Evolutionary conservation across 2,888 invertebrate genomes (phyloP).

Genomic region (Tridacna crocea): DNA sequence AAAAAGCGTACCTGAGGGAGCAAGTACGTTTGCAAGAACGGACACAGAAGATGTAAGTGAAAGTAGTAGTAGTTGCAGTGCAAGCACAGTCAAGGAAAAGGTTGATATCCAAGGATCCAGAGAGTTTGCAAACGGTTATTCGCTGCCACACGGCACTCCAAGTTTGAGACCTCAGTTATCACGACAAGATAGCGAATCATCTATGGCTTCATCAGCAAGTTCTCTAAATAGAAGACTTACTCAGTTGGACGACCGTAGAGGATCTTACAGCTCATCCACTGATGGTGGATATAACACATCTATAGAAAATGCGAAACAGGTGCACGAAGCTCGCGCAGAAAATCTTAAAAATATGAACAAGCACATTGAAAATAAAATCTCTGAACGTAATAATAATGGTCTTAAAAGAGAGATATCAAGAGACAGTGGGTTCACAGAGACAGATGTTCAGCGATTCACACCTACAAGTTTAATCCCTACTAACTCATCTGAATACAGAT

Average conservation of each 20-base stretch:
- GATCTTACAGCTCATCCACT: slow-evolving; percentile 16
- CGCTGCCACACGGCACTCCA: neutral
- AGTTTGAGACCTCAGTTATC: slow-evolving; percentile 1
- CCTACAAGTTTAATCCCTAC: neutral
- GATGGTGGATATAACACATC: slow-evolving; percentile 51
- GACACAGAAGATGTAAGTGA: slow-evolving; percentile 28
- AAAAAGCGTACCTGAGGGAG: neutral
- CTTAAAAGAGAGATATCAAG: slow-evolving; percentile 50
- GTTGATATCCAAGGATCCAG: neutral
- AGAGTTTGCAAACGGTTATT: neutral
- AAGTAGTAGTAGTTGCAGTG: slow-evolving; percentile 51
- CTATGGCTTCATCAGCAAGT: slow-evolving; percentile 45
- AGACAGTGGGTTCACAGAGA: slow-evolving; percentile 59
- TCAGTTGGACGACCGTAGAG: slow-evolving; percentile 5
- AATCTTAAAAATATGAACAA: slow-evolving; percentile 57
- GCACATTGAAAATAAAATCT: slow-evolving; percentile 45
- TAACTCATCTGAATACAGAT: neutral
- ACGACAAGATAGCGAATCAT: slow-evolving; percentile 42
- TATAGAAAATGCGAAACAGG: slow-evolving; percentile 46
- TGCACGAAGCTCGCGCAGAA: slow-evolving; percentile 54
- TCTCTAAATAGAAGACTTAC: slow-evolving; percentile 26
- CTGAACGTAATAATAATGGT: slow-evolving; percentile 30
- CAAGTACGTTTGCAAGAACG: neutral
- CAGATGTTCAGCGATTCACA: neutral
- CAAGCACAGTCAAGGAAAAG: slow-evolving; percentile 48